Evolutionary conservation across 2,113 vertebrate species (phyloP), one percentile per base, ranked within the genome.

Genomic region (Alosa alosa): DNA sequence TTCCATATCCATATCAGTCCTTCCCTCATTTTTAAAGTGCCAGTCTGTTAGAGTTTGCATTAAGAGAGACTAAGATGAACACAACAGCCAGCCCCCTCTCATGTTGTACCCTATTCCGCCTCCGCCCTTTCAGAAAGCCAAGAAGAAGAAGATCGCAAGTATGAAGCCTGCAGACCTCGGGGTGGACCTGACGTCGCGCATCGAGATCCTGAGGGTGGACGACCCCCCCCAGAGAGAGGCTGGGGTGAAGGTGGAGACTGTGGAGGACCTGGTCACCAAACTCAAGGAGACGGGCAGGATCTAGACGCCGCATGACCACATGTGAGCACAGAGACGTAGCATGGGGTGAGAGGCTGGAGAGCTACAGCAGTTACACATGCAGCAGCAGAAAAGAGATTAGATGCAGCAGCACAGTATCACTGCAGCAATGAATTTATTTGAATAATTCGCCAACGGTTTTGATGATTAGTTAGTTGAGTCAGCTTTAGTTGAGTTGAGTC

Each of bases 121-220:
- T 22, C 44, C 18, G 41, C 47, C 1, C n/a, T 86, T 84, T 44
- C 89, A 98, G 97, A 98, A 98, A 97, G 97, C 97, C 36, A 98
- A 98, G 93, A 98, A 98, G 92, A 98, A 98, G 94, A 97, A 97
- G 92, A 96, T 98, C 0, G 94, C 95, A 0, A 95, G 91, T 10
- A 6, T 98, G 88, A 98, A 97, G 89, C 92, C 96, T 0, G 92
- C 93, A 8, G 97, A 97, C 84, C 92, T 98, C 47, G 97, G 97
- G 0, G 96, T 98, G 90, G 96, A 97, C 47, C 78, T 96, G 39
- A 92, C 94, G 3, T 95, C 96, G 0, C 95, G 94, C 75, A 0
- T 98, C 86, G 94, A 95, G 47, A 94, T 96, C 84, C 4, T 97
- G 72, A 94, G 93, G 0, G 96, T 98, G 90, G 96, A 98, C 0